Conservation (phyloP, 2,797 vertebrate genomes). For the Hylomyscus alleni region DNA sequence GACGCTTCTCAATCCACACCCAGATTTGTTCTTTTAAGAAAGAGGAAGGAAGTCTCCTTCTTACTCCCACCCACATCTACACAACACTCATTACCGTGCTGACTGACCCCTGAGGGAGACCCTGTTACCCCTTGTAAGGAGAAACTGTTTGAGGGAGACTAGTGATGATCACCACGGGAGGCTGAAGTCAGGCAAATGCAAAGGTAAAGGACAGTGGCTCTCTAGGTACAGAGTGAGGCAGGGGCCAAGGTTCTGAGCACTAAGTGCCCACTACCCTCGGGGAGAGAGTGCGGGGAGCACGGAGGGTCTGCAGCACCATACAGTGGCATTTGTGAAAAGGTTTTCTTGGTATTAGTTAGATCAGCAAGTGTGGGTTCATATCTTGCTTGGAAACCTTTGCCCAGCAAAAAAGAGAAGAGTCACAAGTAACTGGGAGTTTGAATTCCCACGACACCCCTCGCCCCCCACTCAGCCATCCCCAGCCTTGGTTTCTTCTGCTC, state of each 20-base stretch:
- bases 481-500: neutral
- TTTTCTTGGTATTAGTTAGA: neutral
- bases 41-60: neutral
- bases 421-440: accelerated
- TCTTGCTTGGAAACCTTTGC: neutral
- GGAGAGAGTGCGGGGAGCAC: neutral
- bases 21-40: neutral
- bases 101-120: neutral
- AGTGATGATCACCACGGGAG: neutral
- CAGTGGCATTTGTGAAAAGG: neutral
- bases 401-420: neutral
- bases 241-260: accelerated
- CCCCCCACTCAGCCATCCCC: too few species aligned
- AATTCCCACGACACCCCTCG: accelerated
- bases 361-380: too few species aligned
- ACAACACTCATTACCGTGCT: neutral
- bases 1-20: neutral
- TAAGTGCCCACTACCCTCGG: neutral
- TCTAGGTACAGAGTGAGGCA: accelerated
- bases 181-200: neutral
- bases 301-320: neutral
- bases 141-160: neutral
- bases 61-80: neutral
- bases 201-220: neutral
- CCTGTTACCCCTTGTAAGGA: neutral